A percentile compares a stretch with the other conserved stretches of the same genome.
Evolutionary conservation across 2,113 vertebrate species (phyloP).

Genomic region (Dascyllus trimaculatus): DNA sequence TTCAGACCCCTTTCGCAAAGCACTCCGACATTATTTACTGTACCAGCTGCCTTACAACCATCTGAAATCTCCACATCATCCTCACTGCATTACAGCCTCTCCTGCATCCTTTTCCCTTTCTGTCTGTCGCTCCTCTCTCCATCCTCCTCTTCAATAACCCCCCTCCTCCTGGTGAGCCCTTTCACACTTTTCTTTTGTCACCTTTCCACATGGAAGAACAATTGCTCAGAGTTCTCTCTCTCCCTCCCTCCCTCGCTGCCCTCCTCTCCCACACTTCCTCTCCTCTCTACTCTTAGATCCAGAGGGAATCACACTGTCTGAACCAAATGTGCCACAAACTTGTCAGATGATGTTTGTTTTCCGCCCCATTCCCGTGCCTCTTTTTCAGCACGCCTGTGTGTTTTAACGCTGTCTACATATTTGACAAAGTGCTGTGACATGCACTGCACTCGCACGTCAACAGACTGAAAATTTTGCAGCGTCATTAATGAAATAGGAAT

Average conservation of each 20-base stretch:
- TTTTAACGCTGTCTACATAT: conserved; percentile 68
- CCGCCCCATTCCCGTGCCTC: conserved; percentile 37
- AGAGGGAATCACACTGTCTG: conserved; percentile 74
- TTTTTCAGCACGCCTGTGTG: conserved; percentile 48
- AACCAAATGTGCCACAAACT: conserved; percentile 80
- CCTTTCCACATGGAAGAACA: conserved; percentile 84
- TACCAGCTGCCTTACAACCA: conserved; percentile 17
- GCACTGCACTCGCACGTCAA: conserved; percentile 41
- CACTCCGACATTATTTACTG: conserved; percentile 10
- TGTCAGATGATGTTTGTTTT: conserved; percentile 80
- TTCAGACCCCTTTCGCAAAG: background rate
- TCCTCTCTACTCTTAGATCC: conserved; percentile 65
- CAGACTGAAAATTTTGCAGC: conserved; percentile 50
- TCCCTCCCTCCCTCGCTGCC: conserved; percentile 37
- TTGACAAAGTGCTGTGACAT: conserved; percentile 71
- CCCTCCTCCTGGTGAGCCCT: conserved; percentile 56
- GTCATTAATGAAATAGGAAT: conserved; percentile 69
- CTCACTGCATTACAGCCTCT: conserved; percentile 21
- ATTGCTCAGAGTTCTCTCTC: conserved; percentile 70
- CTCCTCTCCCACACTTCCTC: conserved; percentile 53
- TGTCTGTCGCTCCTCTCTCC: conserved; percentile 6
- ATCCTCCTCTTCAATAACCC: conserved; percentile 32
- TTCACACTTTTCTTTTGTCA: conserved; percentile 79
- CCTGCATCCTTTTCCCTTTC: conserved; percentile 29
- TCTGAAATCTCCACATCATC: conserved; percentile 44